A percentile compares a stretch with the other conserved stretches of the same genome.
Evolutionary conservation across 2,888 invertebrate species (phyloP).

Genomic region (Nasonia oneida): DNA sequence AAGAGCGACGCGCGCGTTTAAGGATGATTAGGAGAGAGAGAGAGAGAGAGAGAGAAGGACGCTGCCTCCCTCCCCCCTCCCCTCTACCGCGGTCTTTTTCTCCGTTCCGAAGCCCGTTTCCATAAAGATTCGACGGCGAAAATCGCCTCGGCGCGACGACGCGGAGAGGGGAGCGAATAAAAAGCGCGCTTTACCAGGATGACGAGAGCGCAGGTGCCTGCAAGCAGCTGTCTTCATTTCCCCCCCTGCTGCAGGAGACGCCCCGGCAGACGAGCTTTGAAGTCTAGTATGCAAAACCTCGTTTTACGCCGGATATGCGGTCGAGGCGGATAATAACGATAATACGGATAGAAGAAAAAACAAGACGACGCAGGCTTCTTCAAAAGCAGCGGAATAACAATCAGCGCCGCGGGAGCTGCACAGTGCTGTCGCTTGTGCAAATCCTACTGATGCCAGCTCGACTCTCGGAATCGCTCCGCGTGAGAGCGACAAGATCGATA

Average conservation of each 20-base stretch:
- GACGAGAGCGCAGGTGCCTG: background rate
- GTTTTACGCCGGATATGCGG: background rate
- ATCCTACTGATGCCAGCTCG: background rate
- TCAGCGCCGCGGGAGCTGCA: background rate
- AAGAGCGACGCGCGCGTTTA: background rate
- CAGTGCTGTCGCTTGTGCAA: background rate
- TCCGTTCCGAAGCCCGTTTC: background rate
- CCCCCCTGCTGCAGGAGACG: background rate
- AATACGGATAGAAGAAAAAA: background rate
- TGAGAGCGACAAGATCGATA: background rate
- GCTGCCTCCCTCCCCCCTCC: background rate
- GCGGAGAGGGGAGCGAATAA: background rate
- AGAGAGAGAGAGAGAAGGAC: background rate
- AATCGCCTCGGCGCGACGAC: background rate
- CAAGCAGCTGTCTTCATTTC: background rate
- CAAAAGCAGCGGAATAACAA: background rate
- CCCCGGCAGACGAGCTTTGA: background rate
- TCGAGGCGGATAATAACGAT: background rate
- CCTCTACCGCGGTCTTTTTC: too few species aligned
- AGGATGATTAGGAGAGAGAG: constrained; percentile 3
- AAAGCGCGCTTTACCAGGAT: background rate
- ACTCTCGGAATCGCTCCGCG: background rate
- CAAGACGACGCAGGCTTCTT: background rate
- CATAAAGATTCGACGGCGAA: constrained; percentile 13
- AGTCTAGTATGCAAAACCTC: background rate